These are phyloP conservation scores for Pitta sordida DNA, from an alignment of 2,113 vertebrate genomes.

Conservation along the genomic window DNA sequence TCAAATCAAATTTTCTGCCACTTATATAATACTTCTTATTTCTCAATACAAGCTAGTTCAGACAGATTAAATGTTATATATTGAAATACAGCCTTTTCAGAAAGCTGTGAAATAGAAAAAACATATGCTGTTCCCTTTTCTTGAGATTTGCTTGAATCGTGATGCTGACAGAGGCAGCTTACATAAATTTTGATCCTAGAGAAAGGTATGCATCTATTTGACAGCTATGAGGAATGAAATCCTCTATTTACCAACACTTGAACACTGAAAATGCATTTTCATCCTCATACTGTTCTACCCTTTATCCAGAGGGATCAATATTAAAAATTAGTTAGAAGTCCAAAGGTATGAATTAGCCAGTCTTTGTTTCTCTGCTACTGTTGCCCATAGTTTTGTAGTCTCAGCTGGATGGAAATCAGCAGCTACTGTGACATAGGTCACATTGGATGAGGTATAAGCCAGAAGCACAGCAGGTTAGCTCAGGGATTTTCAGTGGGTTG, in stretches of 20 bases:
- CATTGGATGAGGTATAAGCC: background rate
- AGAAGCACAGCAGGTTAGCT: background rate
- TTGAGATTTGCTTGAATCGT: background rate
- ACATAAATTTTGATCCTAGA: background rate
- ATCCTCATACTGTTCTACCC: background rate
- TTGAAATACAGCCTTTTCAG: background rate
- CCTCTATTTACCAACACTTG: background rate
- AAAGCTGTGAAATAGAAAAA: slow-evolving; percentile 16
- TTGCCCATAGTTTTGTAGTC: background rate
- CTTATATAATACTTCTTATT: slow-evolving; percentile 32
- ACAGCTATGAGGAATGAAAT: background rate
- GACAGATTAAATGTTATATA: background rate
- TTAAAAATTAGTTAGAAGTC: background rate
- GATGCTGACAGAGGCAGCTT: background rate
- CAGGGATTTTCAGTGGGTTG: background rate
- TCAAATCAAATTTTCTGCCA: background rate
- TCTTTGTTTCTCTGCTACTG: background rate
- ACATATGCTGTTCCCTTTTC: background rate
- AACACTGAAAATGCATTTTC: background rate
- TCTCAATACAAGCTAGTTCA: slow-evolving; percentile 9
- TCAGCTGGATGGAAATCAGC: background rate
- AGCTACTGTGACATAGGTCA: background rate
- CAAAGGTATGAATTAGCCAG: background rate
- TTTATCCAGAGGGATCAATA: background rate
- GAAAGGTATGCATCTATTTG: background rate